Evolutionary conservation across 2,797 vertebrate genomes (phyloP).

Genomic region (Loriculus beryllinus): DNA sequence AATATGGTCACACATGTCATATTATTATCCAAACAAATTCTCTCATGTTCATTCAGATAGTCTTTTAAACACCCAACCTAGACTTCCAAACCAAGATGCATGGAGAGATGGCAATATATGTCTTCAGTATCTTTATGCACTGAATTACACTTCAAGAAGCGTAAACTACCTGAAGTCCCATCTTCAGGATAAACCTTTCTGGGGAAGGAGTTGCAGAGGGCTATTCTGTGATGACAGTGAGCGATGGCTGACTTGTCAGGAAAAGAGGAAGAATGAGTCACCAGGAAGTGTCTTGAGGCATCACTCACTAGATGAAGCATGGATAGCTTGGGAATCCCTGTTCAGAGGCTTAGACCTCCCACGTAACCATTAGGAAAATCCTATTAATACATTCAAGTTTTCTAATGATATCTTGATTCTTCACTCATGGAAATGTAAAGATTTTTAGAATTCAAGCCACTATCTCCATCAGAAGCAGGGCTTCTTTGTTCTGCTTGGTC

Average conservation of each 20-base stretch:
- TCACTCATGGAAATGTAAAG: not conserved
- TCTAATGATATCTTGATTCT: not conserved
- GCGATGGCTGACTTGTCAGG: not conserved
- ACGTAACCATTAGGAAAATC: not conserved
- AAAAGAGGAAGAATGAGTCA: not conserved
- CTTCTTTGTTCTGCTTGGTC: conserved; percentile 18
- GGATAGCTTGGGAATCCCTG: not conserved
- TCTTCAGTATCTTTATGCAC: not conserved
- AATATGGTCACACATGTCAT: not conserved
- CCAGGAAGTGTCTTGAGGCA: not conserved
- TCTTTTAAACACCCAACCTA: not conserved
- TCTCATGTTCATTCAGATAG: not conserved
- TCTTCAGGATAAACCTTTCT: not conserved
- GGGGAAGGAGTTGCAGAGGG: not conserved
- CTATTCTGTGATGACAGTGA: not conserved
- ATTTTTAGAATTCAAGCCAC: not conserved
- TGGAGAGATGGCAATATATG: not conserved
- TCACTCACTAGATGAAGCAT: not conserved
- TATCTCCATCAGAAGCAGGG: not conserved
- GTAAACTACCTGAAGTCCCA: not conserved
- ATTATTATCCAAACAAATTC: not conserved
- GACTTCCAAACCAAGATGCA: not conserved
- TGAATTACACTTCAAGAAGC: not conserved
- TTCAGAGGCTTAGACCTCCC: not conserved
- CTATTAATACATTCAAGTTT: not conserved